Base-by-base conservation (phyloP, 2,797 vertebrate species). In the Sebastes matsubarae region DNA sequence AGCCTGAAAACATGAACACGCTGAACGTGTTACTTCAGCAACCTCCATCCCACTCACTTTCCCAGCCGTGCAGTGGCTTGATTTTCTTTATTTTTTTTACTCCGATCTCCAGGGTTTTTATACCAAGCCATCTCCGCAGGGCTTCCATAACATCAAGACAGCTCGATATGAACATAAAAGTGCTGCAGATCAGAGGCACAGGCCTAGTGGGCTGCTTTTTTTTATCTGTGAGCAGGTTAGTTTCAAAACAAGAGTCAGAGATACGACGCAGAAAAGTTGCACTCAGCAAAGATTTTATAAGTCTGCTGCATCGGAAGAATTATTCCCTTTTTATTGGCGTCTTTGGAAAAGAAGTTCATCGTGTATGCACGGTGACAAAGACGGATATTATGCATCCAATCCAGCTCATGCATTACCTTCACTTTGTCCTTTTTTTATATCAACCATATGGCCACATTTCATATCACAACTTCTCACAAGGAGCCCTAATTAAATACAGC, bases 91-190 rank as follows among this genome's bases (percentile, higher is more conserved):
- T 42, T 16, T 72, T 65, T 61, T 42, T 16, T 2, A 52, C 13
- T 68, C 30, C 5, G 11, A 10, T 66, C 77, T 80, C 68, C 18
- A 61, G 71, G 22, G 42, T 63, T 72, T 82, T 83, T 57, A 13
- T 7, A 61, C 10, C 14, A 6, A 46, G 50, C 57, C 59, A 57
- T 2, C 80, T 75, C 66, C 0, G 8, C 74, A 14, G 78, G 78
- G 67, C 8, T 58, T 68, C 59, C 22, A 9, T 50, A 69, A 82
- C 11, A 75, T 54, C 29, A 57, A 54, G 63, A 81, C 36, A 32
- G 71, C 71, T 72, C 36, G 67, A 72, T 75, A 57, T 6, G 64
- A 73, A 68, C 54, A 46, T 83, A 65, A 80, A 82, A 81, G 64
- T 12, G 52, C 32, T 38, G 36, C 73, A 67, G 68, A 83, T 87